Percentiles rank a stretch among this genome's conserved stretches.
Conservation (phyloP, 2,888 invertebrate genomes). For the Brachyptera risi region DNA sequence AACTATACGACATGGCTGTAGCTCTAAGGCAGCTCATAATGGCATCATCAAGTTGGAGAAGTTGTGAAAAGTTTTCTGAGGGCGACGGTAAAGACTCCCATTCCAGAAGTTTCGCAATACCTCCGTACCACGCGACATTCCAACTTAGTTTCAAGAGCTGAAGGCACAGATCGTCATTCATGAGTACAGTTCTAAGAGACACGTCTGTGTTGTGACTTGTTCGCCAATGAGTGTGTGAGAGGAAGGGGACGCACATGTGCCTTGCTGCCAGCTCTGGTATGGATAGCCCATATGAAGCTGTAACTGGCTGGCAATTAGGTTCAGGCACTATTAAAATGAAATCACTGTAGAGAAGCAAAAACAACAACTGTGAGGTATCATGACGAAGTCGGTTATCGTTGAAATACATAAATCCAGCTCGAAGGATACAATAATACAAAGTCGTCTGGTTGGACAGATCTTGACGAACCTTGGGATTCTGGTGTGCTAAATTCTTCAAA, state of each 20-base stretch:
- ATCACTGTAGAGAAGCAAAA: conserved; percentile 49
- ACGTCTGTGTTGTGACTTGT: conserved; percentile 45
- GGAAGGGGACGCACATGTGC: conserved; percentile 49
- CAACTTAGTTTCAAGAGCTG: conserved; percentile 46
- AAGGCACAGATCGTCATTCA: conserved; percentile 42
- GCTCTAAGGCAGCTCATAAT: conserved; percentile 52
- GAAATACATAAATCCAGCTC: conserved; percentile 53
- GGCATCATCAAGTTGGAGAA: conserved; percentile 41
- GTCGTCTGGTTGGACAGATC: conserved; percentile 51
- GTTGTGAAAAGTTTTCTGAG: conserved; percentile 37
- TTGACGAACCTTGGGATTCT: conserved; percentile 54
- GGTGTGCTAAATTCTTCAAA: conserved; percentile 50
- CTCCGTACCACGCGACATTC: conserved; percentile 46
- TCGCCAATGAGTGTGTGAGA: conserved; percentile 48
- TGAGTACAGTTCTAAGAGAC: conserved; percentile 38
- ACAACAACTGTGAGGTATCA: conserved; percentile 50
- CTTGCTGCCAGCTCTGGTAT: conserved; percentile 47
- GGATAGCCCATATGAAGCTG: conserved; percentile 39
- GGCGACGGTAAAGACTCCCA: conserved; percentile 31
- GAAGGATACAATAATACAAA: conserved; percentile 46
- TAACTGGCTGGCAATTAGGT: conserved; percentile 34
- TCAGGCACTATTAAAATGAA: conserved; percentile 43
- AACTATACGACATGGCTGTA: conserved; percentile 51
- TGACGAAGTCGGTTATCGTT: conserved; percentile 50
- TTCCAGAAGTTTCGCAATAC: conserved; percentile 41